A percentile compares a stretch with the other conserved stretches of the same genome.
Conservation (phyloP, 2,888 invertebrate genomes). For the Deroplatys truncata region DNA sequence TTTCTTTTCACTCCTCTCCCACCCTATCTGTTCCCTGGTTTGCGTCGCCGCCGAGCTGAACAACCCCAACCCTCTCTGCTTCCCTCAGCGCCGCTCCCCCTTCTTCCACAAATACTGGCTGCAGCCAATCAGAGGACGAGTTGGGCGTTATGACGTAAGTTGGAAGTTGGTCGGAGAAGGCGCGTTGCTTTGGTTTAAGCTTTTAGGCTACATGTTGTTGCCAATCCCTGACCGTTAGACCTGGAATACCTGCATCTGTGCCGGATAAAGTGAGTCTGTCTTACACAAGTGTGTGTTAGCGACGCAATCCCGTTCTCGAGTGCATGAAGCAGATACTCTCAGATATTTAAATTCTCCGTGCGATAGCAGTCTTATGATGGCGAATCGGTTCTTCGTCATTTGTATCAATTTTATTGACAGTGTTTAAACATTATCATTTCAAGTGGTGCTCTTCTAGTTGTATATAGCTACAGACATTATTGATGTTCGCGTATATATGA, state of each 20-base stretch:
- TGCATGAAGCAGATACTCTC: neutral
- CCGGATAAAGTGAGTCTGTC: neutral
- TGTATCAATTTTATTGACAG: neutral
- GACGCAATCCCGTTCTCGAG: neutral
- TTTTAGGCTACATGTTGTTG: neutral
- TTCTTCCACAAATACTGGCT: neutral
- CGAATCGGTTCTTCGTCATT: neutral
- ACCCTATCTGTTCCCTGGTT: neutral
- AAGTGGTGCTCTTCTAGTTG: neutral
- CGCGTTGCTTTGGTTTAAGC: neutral
- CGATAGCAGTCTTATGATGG: neutral
- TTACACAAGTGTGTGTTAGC: neutral
- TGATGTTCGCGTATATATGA: neutral
- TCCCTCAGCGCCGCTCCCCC: neutral
- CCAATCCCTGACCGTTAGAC: neutral
- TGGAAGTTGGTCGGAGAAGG: neutral
- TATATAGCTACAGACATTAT: neutral
- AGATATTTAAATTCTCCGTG: neutral
- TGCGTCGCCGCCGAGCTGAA: neutral
- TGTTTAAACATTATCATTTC: neutral
- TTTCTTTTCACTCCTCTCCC: neutral
- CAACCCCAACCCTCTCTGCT: neutral
- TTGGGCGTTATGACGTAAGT: neutral
- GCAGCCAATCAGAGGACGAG: neutral
- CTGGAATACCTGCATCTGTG: neutral